Evolutionary conservation across 2,113 vertebrate species (phyloP).

Genomic region (Artemisiospiza belli): DNA sequence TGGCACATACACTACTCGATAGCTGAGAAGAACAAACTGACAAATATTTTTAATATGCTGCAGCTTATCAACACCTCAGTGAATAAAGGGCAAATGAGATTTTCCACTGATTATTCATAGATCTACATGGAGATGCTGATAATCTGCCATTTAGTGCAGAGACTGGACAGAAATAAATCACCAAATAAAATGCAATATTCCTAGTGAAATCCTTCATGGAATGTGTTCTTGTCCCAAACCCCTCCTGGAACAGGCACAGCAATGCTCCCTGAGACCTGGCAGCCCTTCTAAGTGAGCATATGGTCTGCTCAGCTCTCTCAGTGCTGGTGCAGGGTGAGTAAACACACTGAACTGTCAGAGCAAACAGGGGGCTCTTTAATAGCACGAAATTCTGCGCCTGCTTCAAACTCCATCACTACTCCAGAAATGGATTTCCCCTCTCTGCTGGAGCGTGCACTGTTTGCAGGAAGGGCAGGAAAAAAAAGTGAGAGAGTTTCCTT

Average conservation of each 20-base stretch:
- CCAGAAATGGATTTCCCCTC: neutral
- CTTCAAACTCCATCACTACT: neutral
- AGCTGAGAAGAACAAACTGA: neutral
- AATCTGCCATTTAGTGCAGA: neutral
- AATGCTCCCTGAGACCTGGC: conserved; percentile 15
- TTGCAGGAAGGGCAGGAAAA: neutral
- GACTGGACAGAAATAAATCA: conserved; percentile 8
- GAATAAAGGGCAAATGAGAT: neutral
- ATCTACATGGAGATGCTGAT: neutral
- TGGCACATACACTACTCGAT: neutral
- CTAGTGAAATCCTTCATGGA: neutral
- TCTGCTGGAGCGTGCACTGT: fast-evolving
- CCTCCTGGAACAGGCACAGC: neutral
- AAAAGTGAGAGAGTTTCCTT: neutral
- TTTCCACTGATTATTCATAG: neutral
- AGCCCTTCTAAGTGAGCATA: neutral
- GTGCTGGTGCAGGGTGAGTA: neutral
- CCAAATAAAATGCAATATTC: neutral
- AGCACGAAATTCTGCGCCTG: neutral
- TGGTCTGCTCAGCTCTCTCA: neutral
- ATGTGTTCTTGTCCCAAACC: neutral
- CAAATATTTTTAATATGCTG: conserved; percentile 4
- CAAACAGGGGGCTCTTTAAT: neutral
- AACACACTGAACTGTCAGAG: neutral
- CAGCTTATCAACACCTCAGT: neutral